These are phyloP conservation scores for Heteromurus nitidus DNA, from an alignment of 2,888 invertebrate species.

Conservation along the genomic window DNA sequence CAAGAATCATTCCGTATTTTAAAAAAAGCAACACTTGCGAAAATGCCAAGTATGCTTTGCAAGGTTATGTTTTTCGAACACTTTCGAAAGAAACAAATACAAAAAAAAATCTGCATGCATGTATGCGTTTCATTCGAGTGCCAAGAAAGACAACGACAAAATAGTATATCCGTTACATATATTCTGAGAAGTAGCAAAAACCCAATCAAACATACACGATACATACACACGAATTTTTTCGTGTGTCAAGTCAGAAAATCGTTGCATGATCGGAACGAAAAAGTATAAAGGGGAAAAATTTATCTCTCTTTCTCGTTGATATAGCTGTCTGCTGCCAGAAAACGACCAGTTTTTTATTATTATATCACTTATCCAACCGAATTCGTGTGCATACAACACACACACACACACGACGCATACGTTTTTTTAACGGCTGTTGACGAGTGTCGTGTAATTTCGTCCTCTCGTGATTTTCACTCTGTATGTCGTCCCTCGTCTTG, in stretches of 20 bases:
- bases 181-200: too few relatives aligned
- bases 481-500: background rate
- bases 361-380: background rate
- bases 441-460: background rate
- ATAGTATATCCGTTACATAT: too few relatives aligned
- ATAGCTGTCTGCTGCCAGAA: background rate
- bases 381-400: too few relatives aligned
- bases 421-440: slow-evolving; percentile 23
- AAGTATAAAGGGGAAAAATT: slow-evolving; percentile 45
- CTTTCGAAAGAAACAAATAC: background rate
- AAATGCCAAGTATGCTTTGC: slow-evolving; percentile 51
- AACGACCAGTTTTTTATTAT: slow-evolving; percentile 5
- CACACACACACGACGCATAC: too few relatives aligned
- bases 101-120: background rate
- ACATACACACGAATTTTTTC: too few relatives aligned
- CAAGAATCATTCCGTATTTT: background rate
- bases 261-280: too few relatives aligned
- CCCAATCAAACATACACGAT: too few relatives aligned
- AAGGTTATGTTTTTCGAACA: slow-evolving; percentile 50
- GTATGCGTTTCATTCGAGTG: background rate
- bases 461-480: background rate
- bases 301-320: slow-evolving; percentile 22
- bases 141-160: too few relatives aligned
- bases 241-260: too few relatives aligned
- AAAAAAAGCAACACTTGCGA: slow-evolving; percentile 28